Evolutionary conservation across 2,797 vertebrate species (phyloP), one percentile per base, ranked within the genome.

Genomic region (Lepilemur septentrionalis): DNA sequence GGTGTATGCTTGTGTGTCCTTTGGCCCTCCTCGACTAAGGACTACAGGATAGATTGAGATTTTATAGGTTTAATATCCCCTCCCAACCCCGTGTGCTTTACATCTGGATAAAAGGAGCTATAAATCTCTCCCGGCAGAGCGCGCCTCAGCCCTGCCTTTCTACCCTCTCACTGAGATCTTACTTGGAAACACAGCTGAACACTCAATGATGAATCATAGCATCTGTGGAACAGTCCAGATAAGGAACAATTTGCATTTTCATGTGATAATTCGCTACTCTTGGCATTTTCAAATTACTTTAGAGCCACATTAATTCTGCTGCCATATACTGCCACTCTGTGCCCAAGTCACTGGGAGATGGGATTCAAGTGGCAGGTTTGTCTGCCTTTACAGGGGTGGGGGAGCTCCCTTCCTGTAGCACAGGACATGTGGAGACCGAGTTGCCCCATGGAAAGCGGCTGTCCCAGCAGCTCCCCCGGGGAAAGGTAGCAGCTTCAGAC

Each of bases 211-310:
- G 97, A 97, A 98, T 98, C 98, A 96, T 90, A 96, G 96, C 97
- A 98, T 98, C 98, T 97, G 94, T 94, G 97, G 97, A 98, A 92
- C 93, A 95, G 97, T 96, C 96, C 94, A 93, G 98, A 98, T 98
- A 98, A 98, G 96, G 69, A 89, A 95, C 0, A 0, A 98, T 98
- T 98, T 98, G 96, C 98, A 98, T 98, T 98, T 98, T 96, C 97
- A 92, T 97, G 96, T n/a, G 96, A 97, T 98, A 98, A 98, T 98
- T 98, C 3, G 11, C 97, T 80, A 95, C 97, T 98, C 97, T 96
- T 80, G 95, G 65, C 0, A 0, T 96, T 98, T 98, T 98, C 97
- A 98, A 96, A 98, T 98, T 98, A 97, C 95, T 97, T 98, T 95
- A 96, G 78, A 98, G 75, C 43, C 43, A 86, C 97, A 97, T 97